Base-by-base conservation (phyloP, 2,888 invertebrate genomes). In the Elmis aenea region DNA sequence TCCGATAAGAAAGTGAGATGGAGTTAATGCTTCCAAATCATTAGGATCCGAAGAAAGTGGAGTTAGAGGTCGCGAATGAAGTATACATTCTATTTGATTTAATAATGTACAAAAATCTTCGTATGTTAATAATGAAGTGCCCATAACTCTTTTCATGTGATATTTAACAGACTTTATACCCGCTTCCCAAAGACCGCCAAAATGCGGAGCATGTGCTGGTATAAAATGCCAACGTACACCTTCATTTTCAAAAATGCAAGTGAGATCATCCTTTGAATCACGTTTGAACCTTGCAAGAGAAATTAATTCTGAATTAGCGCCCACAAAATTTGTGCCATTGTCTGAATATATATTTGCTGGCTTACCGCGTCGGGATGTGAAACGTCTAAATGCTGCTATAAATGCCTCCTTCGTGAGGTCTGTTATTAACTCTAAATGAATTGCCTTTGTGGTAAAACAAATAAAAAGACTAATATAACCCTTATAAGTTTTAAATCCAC, bases 101-200 rank as follows among this genome's bases (percentile, higher is more conserved):
- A 58, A 12, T 5, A 61, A 14, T 1, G 60, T 64, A 9, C 33
- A 14, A 26, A 59, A 44, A 25, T 62, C 55, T 37, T 63, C 59
- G 31, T 41, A 57, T 2, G 51, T 61, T 3, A 61, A 29, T 2
- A 33, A 31, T 3, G 35, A 13, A 18, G 46, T 45, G 1, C 55
- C 55, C 5, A 56, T 23, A 2, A 58, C 39, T 13, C 55, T 44
- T 13, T 41, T 42, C 12, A 63, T 30, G 44, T 60, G 61, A 36
- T 30, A 39, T 45, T 66, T 64, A 2, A 51, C 36, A 1, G 52
- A 51, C 26, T 56, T 60, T 5, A 64, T 51, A 4, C 51, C 57
- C 2, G 58, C 52, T 35, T 65, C 65, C 61, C 59, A 62, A 9
- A 62, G 23, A 8, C 62, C 62, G 3, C 62, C 62, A 28, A 58